phyloP scores from a whole-genome alignment of 2,888 invertebrate genomes.

The Ecliptopera silaceata region DNA sequence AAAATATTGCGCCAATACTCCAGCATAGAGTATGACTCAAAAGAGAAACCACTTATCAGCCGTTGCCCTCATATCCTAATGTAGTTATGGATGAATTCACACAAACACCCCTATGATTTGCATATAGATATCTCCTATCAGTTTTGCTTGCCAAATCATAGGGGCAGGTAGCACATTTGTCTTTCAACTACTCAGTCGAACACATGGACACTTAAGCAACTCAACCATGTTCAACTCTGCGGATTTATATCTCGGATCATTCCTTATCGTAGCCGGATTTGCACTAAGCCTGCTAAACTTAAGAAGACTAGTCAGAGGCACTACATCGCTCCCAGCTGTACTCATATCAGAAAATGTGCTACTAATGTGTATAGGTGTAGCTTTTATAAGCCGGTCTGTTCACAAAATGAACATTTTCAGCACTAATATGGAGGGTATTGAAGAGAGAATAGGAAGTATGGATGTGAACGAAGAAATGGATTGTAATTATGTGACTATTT shows the following conservation, averaged over 20 bases:
- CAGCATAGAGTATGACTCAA: not conserved
- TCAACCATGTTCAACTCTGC: slow-evolving; percentile 53
- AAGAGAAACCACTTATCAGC: not conserved
- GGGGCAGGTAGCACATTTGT: slow-evolving; percentile 53
- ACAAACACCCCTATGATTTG: slow-evolving; percentile 70
- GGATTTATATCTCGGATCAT: slow-evolving; percentile 67
- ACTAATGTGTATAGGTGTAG: slow-evolving; percentile 66
- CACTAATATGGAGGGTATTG: slow-evolving; percentile 49
- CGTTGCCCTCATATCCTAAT: not conserved
- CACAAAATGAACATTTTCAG: slow-evolving; percentile 53
- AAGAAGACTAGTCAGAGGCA: slow-evolving; percentile 55
- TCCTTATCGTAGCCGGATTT: slow-evolving; percentile 67
- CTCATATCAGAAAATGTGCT: slow-evolving; percentile 72
- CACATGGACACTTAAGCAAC: slow-evolving; percentile 30
- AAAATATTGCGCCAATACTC: too few species aligned
- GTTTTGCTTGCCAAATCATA: slow-evolving; percentile 48
- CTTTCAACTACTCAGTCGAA: slow-evolving; percentile 25
- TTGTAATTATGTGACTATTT: slow-evolving; percentile 57
- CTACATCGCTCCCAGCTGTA: slow-evolving; percentile 53
- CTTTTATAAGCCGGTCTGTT: slow-evolving; percentile 59
- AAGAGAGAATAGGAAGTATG: slow-evolving; percentile 47
- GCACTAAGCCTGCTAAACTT: slow-evolving; percentile 65
- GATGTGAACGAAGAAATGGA: slow-evolving; percentile 37
- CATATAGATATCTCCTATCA: slow-evolving; percentile 56
- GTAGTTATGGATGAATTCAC: slow-evolving; percentile 24